Evolutionary conservation across 2,888 invertebrate genomes (phyloP).

Genomic region (Lithophane ornitopus): DNA sequence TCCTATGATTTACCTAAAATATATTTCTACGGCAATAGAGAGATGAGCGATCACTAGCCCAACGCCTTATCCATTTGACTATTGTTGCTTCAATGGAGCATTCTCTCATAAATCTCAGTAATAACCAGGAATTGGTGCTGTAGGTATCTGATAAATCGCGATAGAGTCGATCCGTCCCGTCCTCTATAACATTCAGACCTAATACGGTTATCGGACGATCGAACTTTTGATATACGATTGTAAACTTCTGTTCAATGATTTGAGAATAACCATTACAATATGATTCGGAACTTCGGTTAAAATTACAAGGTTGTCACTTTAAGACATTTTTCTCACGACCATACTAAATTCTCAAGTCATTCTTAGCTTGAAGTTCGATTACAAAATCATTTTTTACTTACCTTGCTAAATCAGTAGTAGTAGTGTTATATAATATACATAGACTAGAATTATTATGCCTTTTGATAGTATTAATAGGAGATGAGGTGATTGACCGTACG

Average conservation of each 20-base stretch:
- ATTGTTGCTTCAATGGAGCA: slow-evolving; percentile 25
- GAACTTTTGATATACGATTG: slow-evolving; percentile 37
- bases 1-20: slow-evolving; percentile 5
- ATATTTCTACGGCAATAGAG: slow-evolving; percentile 6
- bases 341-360: slow-evolving; percentile 5
- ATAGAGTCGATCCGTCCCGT: slow-evolving; percentile 36
- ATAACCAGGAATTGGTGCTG: slow-evolving; percentile 40
- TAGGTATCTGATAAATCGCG: slow-evolving; percentile 46
- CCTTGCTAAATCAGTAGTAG: slow-evolving; percentile 26
- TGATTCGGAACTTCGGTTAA: slow-evolving; percentile 9
- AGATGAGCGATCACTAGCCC: slow-evolving; percentile 8
- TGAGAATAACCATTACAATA: slow-evolving; percentile 16
- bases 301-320: slow-evolving; percentile 4
- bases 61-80: slow-evolving; percentile 2
- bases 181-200: slow-evolving; percentile 34
- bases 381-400: slow-evolving; percentile 17
- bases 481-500: slow-evolving; percentile 72
- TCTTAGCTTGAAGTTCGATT: slow-evolving; percentile 12
- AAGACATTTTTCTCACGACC: slow-evolving; percentile 22
- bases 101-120: slow-evolving; percentile 46
- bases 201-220: slow-evolving; percentile 52
- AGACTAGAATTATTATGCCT: slow-evolving; percentile 65
- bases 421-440: slow-evolving; percentile 40
- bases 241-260: slow-evolving; percentile 24
- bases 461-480: slow-evolving; percentile 69